Base-by-base conservation (phyloP, 2,797 vertebrate species). In the Cirrhinus mrigala region DNA sequence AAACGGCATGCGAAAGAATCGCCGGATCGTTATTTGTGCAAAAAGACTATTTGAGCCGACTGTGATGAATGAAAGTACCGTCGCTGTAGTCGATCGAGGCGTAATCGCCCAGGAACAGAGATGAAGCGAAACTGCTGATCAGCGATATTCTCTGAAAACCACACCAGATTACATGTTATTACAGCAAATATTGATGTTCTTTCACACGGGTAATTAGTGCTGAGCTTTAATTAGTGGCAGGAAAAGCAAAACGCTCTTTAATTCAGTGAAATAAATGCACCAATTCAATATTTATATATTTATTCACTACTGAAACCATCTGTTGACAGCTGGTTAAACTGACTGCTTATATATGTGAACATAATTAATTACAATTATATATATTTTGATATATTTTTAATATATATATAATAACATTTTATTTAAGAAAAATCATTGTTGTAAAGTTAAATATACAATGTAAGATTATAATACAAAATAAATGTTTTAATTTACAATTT, bases 41-140 rank as follows among this genome's bases (percentile, higher is more conserved):
- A 6, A 52, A 18, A 52, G 50, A 52, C 50, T 1, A 15, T 48
- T 48, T 48, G 46, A 14, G 1, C 0, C 11, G 46, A 48, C 22
- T 15, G 71, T 56, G 20, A 33, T 14, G 58, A 12, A 37, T 16
- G 52, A 54, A 48, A 20, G 58, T 89, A 96, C 95, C 95, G 69
- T 99, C 98, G 5, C 97, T 98, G 92, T 94, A 96, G 95, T 99
- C 98, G 11, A 98, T 96, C 60, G 96, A 90, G 0, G 96, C 96
- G 70, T 97, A 97, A 75, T 87, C 90, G 46, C 98, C 97, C 0
- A 98, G 95, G 91, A 99, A 98, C 24, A 99, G 94, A 0, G 98
- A 97, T 3, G 97, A 97, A 0, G 96, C 97, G 78, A 99, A 99
- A 84, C 96, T 99, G 89, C 98, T 99, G 91, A 99, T 96, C 94